phyloP scores from a whole-genome alignment of 2,113 vertebrate species.

The Thymallus thymallus region DNA sequence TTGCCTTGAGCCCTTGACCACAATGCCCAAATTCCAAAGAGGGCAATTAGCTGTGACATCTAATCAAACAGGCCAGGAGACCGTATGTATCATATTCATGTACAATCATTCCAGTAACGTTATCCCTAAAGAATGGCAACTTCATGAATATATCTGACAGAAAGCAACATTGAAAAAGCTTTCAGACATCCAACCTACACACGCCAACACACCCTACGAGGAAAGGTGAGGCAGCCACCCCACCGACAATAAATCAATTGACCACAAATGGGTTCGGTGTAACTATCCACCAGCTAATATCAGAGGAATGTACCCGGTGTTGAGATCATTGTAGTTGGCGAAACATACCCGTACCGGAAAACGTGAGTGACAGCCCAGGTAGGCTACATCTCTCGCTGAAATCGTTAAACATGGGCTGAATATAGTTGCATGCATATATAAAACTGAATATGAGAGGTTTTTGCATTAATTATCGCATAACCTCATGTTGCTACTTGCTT shows the following conservation, averaged over 20 bases:
- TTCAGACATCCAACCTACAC: slow-evolving; percentile 7
- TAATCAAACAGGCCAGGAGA: too few relatives aligned
- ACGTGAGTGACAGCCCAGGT: slow-evolving; percentile 44
- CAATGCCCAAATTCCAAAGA: neutral
- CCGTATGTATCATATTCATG: neutral
- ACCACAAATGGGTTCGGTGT: slow-evolving; percentile 22
- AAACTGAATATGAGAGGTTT: slow-evolving; percentile 46
- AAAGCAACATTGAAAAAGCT: neutral
- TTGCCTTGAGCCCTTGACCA: neutral
- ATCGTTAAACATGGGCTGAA: slow-evolving; percentile 37
- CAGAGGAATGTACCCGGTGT: neutral
- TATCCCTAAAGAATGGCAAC: neutral
- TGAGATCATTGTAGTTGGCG: slow-evolving; percentile 18
- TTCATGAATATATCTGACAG: neutral
- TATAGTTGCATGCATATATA: slow-evolving; percentile 35
- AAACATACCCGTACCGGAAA: slow-evolving; percentile 40
- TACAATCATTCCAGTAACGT: neutral
- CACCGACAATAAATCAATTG: slow-evolving; percentile 51
- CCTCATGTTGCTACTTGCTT: slow-evolving; percentile 51
- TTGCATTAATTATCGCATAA: slow-evolving; percentile 57
- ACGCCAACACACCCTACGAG: slow-evolving; percentile 13
- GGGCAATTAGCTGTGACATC: neutral
- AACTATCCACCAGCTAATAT: slow-evolving; percentile 33
- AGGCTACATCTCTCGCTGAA: slow-evolving; percentile 44
- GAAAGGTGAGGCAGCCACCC: slow-evolving; percentile 27